Percentiles rank a stretch among this genome's conserved stretches.
Conservation (phyloP, 1,140 invertebrate genomes). For the Zaprionus camerounensis region DNA sequence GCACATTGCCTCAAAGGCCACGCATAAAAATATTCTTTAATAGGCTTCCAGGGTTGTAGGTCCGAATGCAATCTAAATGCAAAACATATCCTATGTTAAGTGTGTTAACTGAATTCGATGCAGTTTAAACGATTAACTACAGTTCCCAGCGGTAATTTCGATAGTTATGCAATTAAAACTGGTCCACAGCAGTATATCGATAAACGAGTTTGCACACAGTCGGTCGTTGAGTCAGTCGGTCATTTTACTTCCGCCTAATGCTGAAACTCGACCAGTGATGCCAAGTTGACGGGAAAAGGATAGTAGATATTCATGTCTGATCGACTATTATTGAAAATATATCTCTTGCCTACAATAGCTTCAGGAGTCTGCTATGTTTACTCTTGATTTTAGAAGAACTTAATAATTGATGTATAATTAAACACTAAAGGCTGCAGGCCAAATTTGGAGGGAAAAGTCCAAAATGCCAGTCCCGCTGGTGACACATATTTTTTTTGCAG, state of each 20-base stretch:
- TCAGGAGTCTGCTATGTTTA: too few relatives aligned
- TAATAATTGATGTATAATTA: background rate
- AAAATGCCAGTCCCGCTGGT: background rate
- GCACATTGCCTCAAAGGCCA: conserved; percentile 56
- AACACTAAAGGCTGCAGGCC: too few relatives aligned
- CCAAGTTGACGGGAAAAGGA: background rate
- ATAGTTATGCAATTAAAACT: conserved; percentile 52
- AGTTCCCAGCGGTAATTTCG: conserved; percentile 8
- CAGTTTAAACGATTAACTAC: background rate
- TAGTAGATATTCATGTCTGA: background rate
- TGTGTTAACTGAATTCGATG: background rate
- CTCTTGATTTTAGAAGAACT: too few relatives aligned
- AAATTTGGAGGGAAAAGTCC: background rate
- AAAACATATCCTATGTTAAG: background rate
- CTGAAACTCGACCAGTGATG: background rate
- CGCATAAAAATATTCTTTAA: conserved; percentile 56
- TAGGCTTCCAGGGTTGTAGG: conserved; percentile 14
- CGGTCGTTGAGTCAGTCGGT: conserved; percentile 30
- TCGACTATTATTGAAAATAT: background rate
- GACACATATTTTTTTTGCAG: conserved; percentile 42
- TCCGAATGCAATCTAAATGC: background rate
- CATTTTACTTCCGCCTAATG: conserved; percentile 40
- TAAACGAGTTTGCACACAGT: conserved; percentile 41
- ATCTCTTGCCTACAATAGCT: too few relatives aligned
- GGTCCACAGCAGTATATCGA: conserved; percentile 25